A percentile compares a stretch with the other conserved stretches of the same genome.
These are phyloP conservation scores for Smittia sp. DNA, from an alignment of 2,888 invertebrate genomes.

Conservation along the genomic window DNA sequence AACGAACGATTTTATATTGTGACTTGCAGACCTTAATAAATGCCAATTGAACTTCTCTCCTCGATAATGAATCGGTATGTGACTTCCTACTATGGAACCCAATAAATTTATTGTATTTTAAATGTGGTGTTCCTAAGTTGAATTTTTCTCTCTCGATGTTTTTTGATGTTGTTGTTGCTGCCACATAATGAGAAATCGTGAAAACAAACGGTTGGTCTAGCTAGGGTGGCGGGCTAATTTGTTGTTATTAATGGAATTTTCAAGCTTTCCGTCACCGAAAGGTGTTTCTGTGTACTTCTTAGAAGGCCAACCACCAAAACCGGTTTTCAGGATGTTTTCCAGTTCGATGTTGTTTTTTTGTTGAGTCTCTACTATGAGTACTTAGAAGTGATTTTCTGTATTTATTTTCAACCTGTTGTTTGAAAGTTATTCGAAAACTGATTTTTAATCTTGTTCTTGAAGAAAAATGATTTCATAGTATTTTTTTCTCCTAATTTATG, in stretches of 20 bases:
- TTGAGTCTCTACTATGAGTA: too few relatives aligned
- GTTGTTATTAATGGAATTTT: background rate
- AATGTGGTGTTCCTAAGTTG: background rate
- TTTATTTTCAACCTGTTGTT: too few relatives aligned
- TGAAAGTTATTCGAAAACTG: too few relatives aligned
- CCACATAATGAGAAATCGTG: too few relatives aligned
- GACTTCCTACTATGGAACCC: background rate
- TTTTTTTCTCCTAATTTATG: background rate
- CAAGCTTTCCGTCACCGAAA: background rate
- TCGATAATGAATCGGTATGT: constrained; percentile 39
- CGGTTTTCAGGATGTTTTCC: too few relatives aligned
- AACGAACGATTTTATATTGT: constrained; percentile 14
- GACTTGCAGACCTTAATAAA: background rate
- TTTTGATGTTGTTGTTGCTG: too few relatives aligned
- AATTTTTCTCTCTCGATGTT: background rate
- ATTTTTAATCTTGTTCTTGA: too few relatives aligned
- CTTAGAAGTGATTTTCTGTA: too few relatives aligned
- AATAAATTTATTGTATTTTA: constrained; percentile 11
- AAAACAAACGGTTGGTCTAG: too few relatives aligned
- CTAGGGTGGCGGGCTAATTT: background rate
- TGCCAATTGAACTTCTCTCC: background rate
- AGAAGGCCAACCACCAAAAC: too few relatives aligned
- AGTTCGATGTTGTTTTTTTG: too few relatives aligned
- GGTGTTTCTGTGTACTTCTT: background rate
- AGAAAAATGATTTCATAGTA: too few relatives aligned